Evolutionary conservation across 2,888 invertebrate genomes (phyloP).

Genomic region (Heliconius sara): DNA sequence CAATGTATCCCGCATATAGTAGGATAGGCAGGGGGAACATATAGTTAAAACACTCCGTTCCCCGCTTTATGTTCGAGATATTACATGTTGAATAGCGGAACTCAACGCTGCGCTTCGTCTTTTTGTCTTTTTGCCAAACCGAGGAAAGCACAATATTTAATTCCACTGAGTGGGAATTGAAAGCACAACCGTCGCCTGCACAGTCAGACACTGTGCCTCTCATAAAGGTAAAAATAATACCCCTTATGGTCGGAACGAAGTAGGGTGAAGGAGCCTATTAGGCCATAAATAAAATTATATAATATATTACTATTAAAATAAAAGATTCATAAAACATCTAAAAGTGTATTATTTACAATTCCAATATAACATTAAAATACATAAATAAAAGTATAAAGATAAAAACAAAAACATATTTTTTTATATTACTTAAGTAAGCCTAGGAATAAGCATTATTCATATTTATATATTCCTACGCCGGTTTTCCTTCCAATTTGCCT

Average conservation of each 20-base stretch:
- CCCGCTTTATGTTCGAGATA: too few relatives aligned
- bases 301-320: not conserved
- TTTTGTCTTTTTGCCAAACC: too few relatives aligned
- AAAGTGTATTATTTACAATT: not conserved
- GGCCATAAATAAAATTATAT: not conserved
- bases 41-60: too few relatives aligned
- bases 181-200: not conserved
- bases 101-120: not conserved
- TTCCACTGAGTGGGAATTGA: not conserved
- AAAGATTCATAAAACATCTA: not conserved
- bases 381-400: not conserved
- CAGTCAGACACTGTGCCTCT: not conserved
- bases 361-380: not conserved
- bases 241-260: not conserved
- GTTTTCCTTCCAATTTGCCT: constrained; percentile 91
- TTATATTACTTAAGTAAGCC: not conserved
- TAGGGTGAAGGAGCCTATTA: not conserved
- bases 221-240: too few relatives aligned
- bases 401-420: not conserved
- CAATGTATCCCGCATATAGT: too few relatives aligned
- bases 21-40: too few relatives aligned
- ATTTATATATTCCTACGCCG: constrained; percentile 92
- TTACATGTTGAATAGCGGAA: not conserved
- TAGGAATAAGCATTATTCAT: constrained; percentile 52
- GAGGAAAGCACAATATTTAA: not conserved